Evolutionary conservation across 23 tunicate species (phyloP).

Genomic region (Oikopleura albicans): DNA sequence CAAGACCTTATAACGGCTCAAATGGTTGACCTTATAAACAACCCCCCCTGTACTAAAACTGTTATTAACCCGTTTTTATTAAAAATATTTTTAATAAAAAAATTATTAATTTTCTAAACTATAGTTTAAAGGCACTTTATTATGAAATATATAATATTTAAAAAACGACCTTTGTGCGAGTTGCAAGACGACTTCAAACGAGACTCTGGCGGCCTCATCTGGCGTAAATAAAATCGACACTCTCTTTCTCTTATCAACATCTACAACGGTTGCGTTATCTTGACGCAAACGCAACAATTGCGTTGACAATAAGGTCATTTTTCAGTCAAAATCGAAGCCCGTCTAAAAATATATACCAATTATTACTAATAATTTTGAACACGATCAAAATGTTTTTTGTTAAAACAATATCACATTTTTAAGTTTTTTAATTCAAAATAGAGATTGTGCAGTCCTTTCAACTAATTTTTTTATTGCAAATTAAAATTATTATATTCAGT

Average conservation of each 20-base stretch:
- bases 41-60: no score
- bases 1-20: no score
- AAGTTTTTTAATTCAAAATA: no score
- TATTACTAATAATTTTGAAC: not conserved
- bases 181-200: not conserved
- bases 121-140: no score
- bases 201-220: constrained; percentile 1
- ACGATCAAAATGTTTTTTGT: no score
- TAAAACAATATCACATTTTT: no score
- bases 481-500: no score
- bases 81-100: no score
- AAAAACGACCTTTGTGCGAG: not conserved
- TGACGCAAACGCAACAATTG: not conserved
- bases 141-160: not conserved
- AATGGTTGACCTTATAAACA: no score
- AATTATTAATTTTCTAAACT: no score
- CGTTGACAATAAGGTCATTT: not conserved
- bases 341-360: not conserved
- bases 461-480: not conserved
- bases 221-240: not conserved
- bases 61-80: no score
- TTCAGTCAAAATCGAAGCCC: not conserved
- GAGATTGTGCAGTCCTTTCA: no score
- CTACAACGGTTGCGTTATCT: not conserved
- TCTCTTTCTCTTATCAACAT: not conserved